phyloP scores from a whole-genome alignment of 2,888 invertebrate genomes.

The Fragum fragum region DNA sequence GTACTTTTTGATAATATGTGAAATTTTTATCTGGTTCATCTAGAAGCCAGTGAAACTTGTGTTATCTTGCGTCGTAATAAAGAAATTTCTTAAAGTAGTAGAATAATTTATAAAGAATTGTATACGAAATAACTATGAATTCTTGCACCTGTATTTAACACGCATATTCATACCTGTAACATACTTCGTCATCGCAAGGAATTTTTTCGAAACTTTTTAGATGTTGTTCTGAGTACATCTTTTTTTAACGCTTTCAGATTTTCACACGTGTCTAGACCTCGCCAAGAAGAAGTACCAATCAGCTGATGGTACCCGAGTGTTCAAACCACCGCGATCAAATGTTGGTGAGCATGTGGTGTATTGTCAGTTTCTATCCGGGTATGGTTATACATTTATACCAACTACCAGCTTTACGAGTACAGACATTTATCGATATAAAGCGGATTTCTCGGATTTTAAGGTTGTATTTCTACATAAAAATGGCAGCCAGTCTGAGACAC shows the following conservation, averaged over 20 bases:
- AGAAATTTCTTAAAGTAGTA: no score
- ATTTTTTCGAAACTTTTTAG: no score
- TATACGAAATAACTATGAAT: no score
- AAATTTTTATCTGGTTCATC: no score
- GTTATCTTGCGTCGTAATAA: no score
- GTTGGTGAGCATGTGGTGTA: not conserved
- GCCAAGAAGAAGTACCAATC: not conserved
- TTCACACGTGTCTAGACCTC: not conserved
- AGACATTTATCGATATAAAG: not conserved
- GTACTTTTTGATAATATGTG: no score
- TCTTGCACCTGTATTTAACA: no score
- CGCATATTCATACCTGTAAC: no score
- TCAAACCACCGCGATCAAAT: not conserved
- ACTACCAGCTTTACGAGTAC: not conserved
- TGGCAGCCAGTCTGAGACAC: conserved; percentile 4
- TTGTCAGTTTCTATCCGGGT: not conserved
- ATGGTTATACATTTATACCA: conserved; percentile 2
- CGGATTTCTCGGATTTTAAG: conserved; percentile 7
- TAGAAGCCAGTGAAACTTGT: no score
- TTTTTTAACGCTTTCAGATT: not conserved
- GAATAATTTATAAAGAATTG: no score
- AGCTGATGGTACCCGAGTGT: not conserved
- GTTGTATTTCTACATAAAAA: not conserved
- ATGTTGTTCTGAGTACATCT: no score
- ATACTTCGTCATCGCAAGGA: no score